Base-by-base conservation (phyloP, 1,140 invertebrate species). In the Pachyrhynchus sulphureomaculatus region DNA sequence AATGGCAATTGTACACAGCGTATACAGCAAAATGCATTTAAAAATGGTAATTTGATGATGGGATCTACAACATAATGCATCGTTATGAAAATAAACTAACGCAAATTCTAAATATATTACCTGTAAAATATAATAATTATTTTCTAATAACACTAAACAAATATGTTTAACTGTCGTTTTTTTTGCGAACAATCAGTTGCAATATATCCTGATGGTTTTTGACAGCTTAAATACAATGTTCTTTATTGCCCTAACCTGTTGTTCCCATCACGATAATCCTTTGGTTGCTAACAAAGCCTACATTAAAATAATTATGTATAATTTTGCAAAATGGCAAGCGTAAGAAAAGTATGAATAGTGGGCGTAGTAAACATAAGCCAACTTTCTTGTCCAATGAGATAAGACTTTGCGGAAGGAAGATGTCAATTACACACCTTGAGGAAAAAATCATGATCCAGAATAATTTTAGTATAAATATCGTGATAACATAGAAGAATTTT, bases 371-470 rank as follows among this genome's bases (percentile, higher is more conserved):
- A 20, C 18, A 32, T 33, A 60, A 24, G 12, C 15, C 41, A 29
- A 52, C 44, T 26, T 45, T 52, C 48, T 45, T 51, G 29, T 52
- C 57, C 57, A 60, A 60, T 60, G 33, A 44, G 29, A 20, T 32
- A 60, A 23, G 36, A 26, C 17, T 45, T 56, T 47, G 45, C 57
- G 64, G 64, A 65, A 65, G 64, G 64, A 65, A 65, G 39, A 52
- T 65, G 64, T 65, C 64, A 55, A 49, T 65, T 52, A 41, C 45
- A 17, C 39, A 42, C 18, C 15, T 42, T 42, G 39, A 17, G 37
- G 23, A 53, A 20, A 49, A 51, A 58, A 57, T 54, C 58, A 47
- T 65, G 62, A 65, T 65, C 56, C 45, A 47, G 60, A 68, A 68
- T 29, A n/a, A n/a, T n/a, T 65, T 68, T 68, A 21, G 49, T 37